phyloP scores from a whole-genome alignment of 2,113 vertebrate genomes.

The Brachypodius melanocephalos region DNA sequence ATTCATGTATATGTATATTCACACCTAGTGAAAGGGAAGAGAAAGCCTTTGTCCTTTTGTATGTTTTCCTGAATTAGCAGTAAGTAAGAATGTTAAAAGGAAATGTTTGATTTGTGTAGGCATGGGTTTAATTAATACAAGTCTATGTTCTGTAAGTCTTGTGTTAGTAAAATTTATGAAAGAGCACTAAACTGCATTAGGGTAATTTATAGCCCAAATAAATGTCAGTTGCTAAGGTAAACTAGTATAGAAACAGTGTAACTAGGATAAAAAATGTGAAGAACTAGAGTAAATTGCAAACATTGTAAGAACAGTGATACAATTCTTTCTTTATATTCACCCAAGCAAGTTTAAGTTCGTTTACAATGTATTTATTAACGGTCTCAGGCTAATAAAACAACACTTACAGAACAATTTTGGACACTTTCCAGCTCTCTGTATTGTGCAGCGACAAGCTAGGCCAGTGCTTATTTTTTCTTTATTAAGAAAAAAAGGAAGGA shows the following conservation, averaged over 20 bases:
- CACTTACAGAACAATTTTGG: constrained; percentile 46
- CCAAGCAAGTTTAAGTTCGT: constrained; percentile 39
- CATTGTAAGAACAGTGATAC: constrained; percentile 15
- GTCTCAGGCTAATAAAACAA: constrained; percentile 44
- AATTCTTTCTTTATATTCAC: constrained; percentile 50
- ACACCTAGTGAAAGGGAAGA: background rate
- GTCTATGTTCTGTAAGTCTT: constrained; percentile 7
- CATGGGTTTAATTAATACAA: constrained; percentile 57
- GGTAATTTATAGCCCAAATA: constrained; percentile 70
- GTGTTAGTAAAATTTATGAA: constrained; percentile 67
- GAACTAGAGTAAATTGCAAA: constrained; percentile 30
- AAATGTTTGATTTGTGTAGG: constrained; percentile 58
- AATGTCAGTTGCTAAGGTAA: constrained; percentile 59
- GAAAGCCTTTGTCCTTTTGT: background rate
- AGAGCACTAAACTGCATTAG: constrained; percentile 52
- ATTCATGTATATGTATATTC: background rate
- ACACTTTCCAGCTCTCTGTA: constrained; percentile 44
- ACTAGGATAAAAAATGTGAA: constrained; percentile 34
- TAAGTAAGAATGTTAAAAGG: background rate
- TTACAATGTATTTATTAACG: constrained; percentile 66
- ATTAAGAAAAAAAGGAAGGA: background rate
- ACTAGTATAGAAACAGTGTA: constrained; percentile 44
- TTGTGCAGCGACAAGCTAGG: constrained; percentile 34
- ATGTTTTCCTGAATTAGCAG: background rate
- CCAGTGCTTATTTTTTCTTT: constrained; percentile 21